Base-by-base conservation (phyloP, 2,888 invertebrate genomes). In the Protophormia terraenovae region DNA sequence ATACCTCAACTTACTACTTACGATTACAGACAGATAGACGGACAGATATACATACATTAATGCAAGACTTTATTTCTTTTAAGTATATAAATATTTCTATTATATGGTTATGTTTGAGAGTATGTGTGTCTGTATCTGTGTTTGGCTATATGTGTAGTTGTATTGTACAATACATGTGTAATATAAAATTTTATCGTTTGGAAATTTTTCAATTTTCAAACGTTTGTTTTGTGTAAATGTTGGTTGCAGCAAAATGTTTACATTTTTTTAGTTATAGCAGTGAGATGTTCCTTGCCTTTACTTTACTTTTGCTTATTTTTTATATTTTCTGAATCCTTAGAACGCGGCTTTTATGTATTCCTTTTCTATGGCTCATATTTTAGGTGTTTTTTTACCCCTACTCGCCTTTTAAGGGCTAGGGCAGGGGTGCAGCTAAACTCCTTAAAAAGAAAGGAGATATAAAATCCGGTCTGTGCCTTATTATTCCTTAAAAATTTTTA, bases 131-230 rank as follows among this genome's bases (percentile, higher is more conserved):
- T 41, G 24, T 80, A 10, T 64, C 24, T 62, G 67, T 79, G 41
- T 32, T 0, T 75, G 53, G 14, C 24, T 24, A 14, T 79, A 16
- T 73, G n/a, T 16, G 35, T 80, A 72, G 72, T 10, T 67, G 45
- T 47, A 45, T 16, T 69, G 29, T 16, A 50, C 35, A 66, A 58
- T 67, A 67, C 75, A 81, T 64, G 66, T 81, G 72, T 86, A 88
- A 88, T 89, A 88, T 90, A 89, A 90, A 90, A 90, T 91, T 92
- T 91, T 92, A 92, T 92, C 90, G 91, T 89, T 91, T 91, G 92
- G 91, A 92, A 91, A 91, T 91, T 90, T 91, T 91, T 90, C 90
- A 91, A 91, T 91, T 91, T 90, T 88, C 88, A 78, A 86, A 87
- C 78, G 83, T 71, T 84, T 75, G 50, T 45, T 24, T 22, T 41